Base-by-base conservation (phyloP, 1,140 invertebrate genomes). In the Drosophila quadrilineata region DNA sequence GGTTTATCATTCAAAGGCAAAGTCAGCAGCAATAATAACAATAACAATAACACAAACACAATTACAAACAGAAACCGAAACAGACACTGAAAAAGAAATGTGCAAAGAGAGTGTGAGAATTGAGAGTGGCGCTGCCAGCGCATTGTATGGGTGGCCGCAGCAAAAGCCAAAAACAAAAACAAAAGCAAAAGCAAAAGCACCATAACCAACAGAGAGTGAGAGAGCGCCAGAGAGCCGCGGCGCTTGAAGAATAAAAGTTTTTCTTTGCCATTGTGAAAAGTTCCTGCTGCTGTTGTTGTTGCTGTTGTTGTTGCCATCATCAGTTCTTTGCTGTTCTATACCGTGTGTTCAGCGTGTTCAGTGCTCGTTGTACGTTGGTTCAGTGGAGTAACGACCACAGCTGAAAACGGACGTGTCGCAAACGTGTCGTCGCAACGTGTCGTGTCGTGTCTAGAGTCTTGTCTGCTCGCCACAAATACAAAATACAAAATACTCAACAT, bases 321-420 rank as follows among this genome's bases (percentile, higher is more conserved):
- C 52, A 48, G 40, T 26, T 22, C 17, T 28, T 38, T 14, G 16
- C 8, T 21, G 45, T 48, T 31, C 45, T 10, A 28, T 3, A 38
- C 45, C 43, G 36, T 6, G 41, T 19, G 52, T 56, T 33, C 50
- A 3, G 35, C n/a, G n/a, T 28, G 36, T 54, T 41, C 35, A 9
- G 35, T 40, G 36, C 41, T 17, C 49, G 6, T 12, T 36, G 26
- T 17, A 22, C 28, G 5, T 16, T 29, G 56, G 31, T 46, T 77
- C 68, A 80, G 75, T 80, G 75, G 75, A 80, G 75, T 71, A 80
- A 76, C 75, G 62, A 71, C 76, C 84, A 87, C 82, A 82, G 82
- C 60, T 71, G 76, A 60, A 75, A 73, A 67, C 77, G 82, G 71
- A 73, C 75, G 84, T 87, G 64, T 85, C 58, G 65, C 48, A n/a